Base-by-base conservation (phyloP, 2,797 vertebrate genomes). In the Percopsis omiscomaycus region DNA sequence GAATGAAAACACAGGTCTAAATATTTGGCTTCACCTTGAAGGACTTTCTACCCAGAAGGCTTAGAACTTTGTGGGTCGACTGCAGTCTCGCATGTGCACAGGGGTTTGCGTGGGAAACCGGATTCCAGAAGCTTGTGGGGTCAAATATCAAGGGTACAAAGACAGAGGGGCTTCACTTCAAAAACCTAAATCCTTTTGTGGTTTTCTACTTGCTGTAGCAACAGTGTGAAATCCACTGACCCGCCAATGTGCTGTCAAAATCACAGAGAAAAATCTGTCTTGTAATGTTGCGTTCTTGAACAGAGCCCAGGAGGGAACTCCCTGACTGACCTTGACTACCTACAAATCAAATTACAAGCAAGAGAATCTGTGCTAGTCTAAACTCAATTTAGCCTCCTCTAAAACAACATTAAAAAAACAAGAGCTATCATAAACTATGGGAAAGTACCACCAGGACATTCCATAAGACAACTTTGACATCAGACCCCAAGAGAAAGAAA, bases 31-130 rank as follows among this genome's bases (percentile, higher is more conserved):
- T 80, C 32, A 55, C 30, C 55, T 47, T 37, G 2, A 10, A 52
- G 27, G 60, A 53, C 42, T 42, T 3, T 13, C 3, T 47, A 13
- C 29, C 42, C 61, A 64, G 37, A 14, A 13, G 48, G 15, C 51
- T 37, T 45, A 42, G n/a, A 29, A 64, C 32, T 22, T 50, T 61
- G 44, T 42, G 59, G 59, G 32, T 68, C 11, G 65, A 53, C 55
- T 58, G 46, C 59, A 14, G 66, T 27, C 68, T 32, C 52, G 29
- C 37, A 44, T 28, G 29, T 53, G 58, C 12, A 44, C n/a, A 22
- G 48, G 55, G 22, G 15, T 49, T 52, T 49, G 32, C 54, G 73
- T 81, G 74, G 70, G 71, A 89, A 86, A 79, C 64, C 65, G 73
- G 69, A 82, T 74, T 73, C 42, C 53, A 27, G 42, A 61, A 48